Conservation (phyloP, 2,888 invertebrate genomes). For the Loripinus fragilis region DNA sequence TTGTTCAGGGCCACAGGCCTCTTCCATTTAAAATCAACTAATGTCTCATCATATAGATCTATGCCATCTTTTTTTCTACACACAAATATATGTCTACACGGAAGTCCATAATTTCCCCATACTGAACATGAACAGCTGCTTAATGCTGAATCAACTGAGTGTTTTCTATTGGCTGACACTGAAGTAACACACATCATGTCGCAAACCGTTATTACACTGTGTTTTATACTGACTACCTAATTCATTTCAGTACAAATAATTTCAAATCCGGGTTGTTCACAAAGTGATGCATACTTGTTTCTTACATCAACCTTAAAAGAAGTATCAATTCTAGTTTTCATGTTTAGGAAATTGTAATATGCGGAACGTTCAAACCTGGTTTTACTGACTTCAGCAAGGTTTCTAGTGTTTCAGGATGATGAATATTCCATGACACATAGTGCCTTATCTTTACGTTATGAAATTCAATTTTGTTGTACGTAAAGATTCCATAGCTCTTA, state of each 20-base stretch:
- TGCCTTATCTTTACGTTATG: not conserved
- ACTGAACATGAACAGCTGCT: not conserved
- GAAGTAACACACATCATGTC: too few relatives aligned
- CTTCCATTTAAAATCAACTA: not conserved
- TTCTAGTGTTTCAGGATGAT: conserved; percentile 1
- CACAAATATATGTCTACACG: not conserved
- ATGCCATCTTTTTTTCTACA: not conserved
- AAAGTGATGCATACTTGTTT: not conserved
- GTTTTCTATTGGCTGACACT: not conserved
- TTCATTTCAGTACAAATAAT: not conserved
- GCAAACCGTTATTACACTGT: not conserved
- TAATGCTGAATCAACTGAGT: not conserved
- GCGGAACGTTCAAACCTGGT: not conserved
- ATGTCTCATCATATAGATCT: conserved; percentile 9
- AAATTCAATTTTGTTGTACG: not conserved
- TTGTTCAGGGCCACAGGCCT: not conserved
- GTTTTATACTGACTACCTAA: not conserved
- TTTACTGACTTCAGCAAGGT: not conserved
- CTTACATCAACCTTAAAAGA: not conserved
- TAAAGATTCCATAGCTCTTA: conserved; percentile 1
- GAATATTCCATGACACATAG: conserved; percentile 7
- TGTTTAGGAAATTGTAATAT: too few relatives aligned
- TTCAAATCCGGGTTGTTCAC: conserved; percentile 2
- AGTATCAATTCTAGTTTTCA: conserved; percentile 7
- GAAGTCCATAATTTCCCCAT: not conserved